Evolutionary conservation across 2,113 vertebrate species (phyloP).

Genomic region (Oreochromis tanganicae): DNA sequence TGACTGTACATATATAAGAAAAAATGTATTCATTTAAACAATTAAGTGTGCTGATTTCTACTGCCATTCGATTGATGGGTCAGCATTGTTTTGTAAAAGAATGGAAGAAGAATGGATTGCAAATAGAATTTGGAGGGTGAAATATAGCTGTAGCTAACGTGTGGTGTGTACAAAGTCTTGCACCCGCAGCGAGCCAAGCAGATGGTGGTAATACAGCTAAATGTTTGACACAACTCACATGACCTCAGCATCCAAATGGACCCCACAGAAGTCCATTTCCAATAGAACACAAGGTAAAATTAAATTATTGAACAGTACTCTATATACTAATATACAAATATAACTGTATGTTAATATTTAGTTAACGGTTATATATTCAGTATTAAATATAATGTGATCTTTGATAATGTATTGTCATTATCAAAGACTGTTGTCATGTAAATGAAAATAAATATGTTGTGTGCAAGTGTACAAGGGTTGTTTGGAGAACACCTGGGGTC

Average conservation of each 20-base stretch:
- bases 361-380: background rate
- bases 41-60: background rate
- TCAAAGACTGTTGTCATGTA: background rate
- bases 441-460: background rate
- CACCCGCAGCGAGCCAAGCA: background rate
- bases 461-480: background rate
- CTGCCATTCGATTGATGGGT: background rate
- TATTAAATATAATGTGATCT: background rate
- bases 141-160: background rate
- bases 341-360: background rate
- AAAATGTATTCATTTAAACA: background rate
- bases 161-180: background rate
- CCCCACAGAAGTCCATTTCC: background rate
- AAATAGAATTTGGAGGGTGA: background rate
- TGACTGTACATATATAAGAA: background rate
- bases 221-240: background rate
- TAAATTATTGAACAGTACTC: background rate
- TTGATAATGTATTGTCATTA: background rate
- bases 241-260: background rate
- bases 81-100: background rate
- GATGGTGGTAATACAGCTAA: background rate
- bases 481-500: accelerated
- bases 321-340: background rate
- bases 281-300: background rate
- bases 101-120: background rate